Evolutionary conservation across 2,888 invertebrate species (phyloP), one percentile per base, ranked within the genome.

Genomic region (Sinotaia quadrata): DNA sequence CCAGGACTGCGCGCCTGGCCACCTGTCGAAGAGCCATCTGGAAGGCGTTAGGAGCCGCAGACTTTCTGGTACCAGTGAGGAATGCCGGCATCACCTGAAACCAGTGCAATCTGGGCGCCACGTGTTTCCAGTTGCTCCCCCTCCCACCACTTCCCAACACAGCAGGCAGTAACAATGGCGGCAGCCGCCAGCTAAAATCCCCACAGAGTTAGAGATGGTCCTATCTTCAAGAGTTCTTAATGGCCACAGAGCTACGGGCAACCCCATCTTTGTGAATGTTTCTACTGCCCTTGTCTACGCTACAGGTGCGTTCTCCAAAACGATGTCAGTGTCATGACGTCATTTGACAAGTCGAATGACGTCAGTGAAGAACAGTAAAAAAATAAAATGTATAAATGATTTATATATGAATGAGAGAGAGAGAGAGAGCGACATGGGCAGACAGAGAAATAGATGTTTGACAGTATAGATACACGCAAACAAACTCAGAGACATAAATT

Each of bases 11-110:
- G 37, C 56, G 61, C 61, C 61, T 54, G 54, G 58, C 69, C 69
- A 69, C 69, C 69, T 69, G 69, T 69, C 67, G 57, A 34, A 27
- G 31, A 15, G 41, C 41, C 78, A 78, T 78, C 75, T 77, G 78
- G 78, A 70, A 73, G 66, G 68, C 66, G 77, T 77, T 75, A 76
- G 72, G 71, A 72, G 71, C 71, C 73, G 75, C 75, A 78, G 78
- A 78, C 78, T 74, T 65, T 68, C 74, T 75, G 78, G 78, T 77
- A 78, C 78, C 78, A 78, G 75, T 71, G 73, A 71, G 78, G 78
- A 75, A 78, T 78, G 73, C 73, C 63, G 69, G 67, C 54, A 63
- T 66, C 75, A 75, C 76, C 74, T 73, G 78, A 68, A 60, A 68
- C 60, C 68, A 24, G 37, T 52, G 31, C 65, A 54, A 54, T 54